These are phyloP conservation scores for Reticulitermes speratus DNA, from an alignment of 1,140 invertebrate species.

Conservation along the genomic window DNA sequence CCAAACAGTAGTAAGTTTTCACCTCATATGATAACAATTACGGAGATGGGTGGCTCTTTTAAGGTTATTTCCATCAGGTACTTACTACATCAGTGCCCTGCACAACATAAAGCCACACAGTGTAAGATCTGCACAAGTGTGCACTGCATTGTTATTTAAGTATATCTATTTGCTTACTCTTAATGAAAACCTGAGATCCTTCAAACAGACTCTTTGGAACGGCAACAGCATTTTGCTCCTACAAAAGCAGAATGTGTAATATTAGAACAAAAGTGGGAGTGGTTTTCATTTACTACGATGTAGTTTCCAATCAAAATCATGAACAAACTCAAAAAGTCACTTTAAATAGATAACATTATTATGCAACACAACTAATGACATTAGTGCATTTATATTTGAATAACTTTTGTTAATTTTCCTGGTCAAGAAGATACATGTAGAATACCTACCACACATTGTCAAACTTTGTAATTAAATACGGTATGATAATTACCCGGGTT, in stretches of 20 bases:
- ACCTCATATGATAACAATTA: too few species aligned
- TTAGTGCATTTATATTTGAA: too few species aligned
- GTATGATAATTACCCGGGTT: neutral
- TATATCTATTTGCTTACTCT: conserved; percentile 22
- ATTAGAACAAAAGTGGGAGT: neutral
- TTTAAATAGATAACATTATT: neutral
- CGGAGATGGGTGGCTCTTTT: too few species aligned
- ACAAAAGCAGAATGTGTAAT: neutral
- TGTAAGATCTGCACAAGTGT: too few species aligned
- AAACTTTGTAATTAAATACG: neutral
- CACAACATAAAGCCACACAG: too few species aligned
- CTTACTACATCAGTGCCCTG: too few species aligned
- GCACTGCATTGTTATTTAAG: neutral
- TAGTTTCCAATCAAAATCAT: neutral
- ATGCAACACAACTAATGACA: too few species aligned
- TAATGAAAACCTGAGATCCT: conserved; percentile 29
- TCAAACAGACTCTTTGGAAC: conserved; percentile 28
- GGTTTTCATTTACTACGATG: neutral
- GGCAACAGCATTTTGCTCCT: neutral
- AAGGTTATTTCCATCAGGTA: too few species aligned
- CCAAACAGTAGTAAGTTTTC: too few species aligned
- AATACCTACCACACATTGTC: too few species aligned
- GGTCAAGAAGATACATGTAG: neutral
- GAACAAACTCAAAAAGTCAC: neutral
- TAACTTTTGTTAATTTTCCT: neutral